Percentiles rank a stretch among this genome's conserved stretches.
These are phyloP conservation scores for Astur gentilis DNA, from an alignment of 2,113 vertebrate genomes.

Conservation along the genomic window DNA sequence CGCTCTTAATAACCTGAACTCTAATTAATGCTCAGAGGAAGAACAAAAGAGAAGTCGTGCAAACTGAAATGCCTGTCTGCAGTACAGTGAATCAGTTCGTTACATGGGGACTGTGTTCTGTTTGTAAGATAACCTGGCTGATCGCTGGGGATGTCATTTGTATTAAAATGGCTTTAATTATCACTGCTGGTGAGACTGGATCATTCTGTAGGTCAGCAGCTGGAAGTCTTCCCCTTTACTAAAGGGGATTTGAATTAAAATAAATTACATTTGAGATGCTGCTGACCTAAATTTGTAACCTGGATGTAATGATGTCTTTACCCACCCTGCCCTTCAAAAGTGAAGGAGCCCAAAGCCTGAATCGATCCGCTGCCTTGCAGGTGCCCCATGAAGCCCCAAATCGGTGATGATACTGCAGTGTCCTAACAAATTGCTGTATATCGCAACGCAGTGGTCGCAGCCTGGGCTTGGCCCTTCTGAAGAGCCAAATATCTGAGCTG, in stretches of 20 bases:
- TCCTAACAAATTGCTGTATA: background rate
- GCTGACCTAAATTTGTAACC: background rate
- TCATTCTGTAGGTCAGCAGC: background rate
- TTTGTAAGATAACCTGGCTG: background rate
- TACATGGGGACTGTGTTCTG: background rate
- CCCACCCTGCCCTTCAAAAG: background rate
- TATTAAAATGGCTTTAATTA: background rate
- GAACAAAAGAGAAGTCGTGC: background rate
- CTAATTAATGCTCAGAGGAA: background rate
- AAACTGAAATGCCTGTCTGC: background rate
- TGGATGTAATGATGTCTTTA: background rate
- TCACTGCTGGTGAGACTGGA: background rate
- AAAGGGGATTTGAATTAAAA: background rate
- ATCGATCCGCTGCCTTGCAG: background rate
- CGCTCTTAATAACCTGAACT: background rate
- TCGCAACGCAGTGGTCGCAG: fast-evolving
- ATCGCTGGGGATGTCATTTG: background rate
- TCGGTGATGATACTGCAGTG: background rate
- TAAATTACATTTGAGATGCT: background rate
- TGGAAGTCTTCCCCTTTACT: background rate
- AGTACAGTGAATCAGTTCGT: background rate
- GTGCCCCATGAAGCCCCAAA: background rate
- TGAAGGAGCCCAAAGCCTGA: background rate
- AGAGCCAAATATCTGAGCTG: background rate
- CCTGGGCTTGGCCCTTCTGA: background rate